A percentile compares a stretch with the other conserved stretches of the same genome.
Conservation (phyloP, 1,140 invertebrate genomes). For the Drosophila tani region DNA sequence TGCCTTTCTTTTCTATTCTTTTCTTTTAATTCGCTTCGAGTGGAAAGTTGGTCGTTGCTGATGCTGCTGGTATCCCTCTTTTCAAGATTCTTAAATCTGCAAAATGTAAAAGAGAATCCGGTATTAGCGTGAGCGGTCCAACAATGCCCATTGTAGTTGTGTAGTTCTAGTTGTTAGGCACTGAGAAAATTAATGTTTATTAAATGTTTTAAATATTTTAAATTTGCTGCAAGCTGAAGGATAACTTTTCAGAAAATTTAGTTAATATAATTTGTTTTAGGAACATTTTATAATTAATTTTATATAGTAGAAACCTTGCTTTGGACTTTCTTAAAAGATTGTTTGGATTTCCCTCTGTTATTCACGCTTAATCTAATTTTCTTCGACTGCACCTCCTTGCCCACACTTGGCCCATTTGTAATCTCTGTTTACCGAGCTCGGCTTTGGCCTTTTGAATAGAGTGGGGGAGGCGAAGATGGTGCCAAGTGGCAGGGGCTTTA, state of each 20-base stretch:
- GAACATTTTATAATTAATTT: no score
- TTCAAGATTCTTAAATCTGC: slow-evolving; percentile 54
- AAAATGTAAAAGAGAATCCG: slow-evolving; percentile 58
- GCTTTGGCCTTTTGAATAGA: slow-evolving; percentile 42
- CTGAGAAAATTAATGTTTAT: not conserved
- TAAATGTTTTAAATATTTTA: not conserved
- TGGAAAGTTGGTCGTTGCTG: slow-evolving; percentile 12
- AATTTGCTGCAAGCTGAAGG: no score
- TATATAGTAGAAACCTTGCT: no score
- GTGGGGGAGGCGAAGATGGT: slow-evolving; percentile 1
- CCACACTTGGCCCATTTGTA: slow-evolving; percentile 75
- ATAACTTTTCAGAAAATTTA: no score
- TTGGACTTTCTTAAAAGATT: no score
- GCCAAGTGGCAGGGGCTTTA: slow-evolving; percentile 60
- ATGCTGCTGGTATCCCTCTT: slow-evolving; percentile 37
- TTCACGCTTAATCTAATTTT: not conserved
- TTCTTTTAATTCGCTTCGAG: slow-evolving; percentile 49
- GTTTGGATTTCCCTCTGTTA: no score
- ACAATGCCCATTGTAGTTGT: slow-evolving; percentile 69
- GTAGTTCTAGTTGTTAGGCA: slow-evolving; percentile 24
- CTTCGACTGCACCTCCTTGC: not conserved
- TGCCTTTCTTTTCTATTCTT: slow-evolving; percentile 25
- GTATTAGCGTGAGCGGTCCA: slow-evolving; percentile 58
- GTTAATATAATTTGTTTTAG: no score
- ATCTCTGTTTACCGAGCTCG: slow-evolving; percentile 72